Evolutionary conservation across 2,888 invertebrate genomes (phyloP).

Genomic region (Campaea margaritaria): DNA sequence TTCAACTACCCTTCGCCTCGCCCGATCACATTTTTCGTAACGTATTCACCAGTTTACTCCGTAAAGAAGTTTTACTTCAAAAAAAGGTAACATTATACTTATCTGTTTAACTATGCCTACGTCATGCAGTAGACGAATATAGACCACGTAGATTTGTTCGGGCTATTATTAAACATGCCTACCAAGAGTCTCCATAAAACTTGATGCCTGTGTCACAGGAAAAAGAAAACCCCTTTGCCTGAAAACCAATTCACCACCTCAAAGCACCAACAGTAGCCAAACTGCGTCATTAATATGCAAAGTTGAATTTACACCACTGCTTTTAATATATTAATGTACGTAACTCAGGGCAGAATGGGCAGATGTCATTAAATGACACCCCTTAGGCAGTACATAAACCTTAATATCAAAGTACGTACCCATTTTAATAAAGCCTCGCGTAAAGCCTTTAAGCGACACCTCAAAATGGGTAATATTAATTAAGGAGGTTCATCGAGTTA

Average conservation of each 20-base stretch:
- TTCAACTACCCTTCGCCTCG: too few relatives aligned
- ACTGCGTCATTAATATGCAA: not conserved
- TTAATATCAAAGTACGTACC: not conserved
- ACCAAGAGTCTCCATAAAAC: too few relatives aligned
- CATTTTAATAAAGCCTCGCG: not conserved
- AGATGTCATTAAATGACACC: not conserved
- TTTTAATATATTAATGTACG: too few relatives aligned
- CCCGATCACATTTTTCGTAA: too few relatives aligned
- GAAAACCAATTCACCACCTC: not conserved
- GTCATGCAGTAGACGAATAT: too few relatives aligned
- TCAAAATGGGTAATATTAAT: not conserved
- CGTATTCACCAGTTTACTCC: too few relatives aligned
- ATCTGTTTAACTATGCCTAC: too few relatives aligned
- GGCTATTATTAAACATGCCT: too few relatives aligned
- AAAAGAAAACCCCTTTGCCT: not conserved
- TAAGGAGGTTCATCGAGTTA: not conserved
- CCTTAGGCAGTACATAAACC: not conserved
- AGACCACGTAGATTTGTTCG: too few relatives aligned
- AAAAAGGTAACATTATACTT: too few relatives aligned
- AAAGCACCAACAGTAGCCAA: not conserved
- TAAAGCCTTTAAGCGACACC: not conserved
- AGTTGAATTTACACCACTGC: not conserved
- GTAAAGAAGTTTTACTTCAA: too few relatives aligned
- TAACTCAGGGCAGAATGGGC: not conserved
- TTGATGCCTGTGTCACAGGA: not conserved